These are phyloP conservation scores for Octonoba sinensis DNA, from an alignment of 2,888 invertebrate genomes.

Conservation along the genomic window DNA sequence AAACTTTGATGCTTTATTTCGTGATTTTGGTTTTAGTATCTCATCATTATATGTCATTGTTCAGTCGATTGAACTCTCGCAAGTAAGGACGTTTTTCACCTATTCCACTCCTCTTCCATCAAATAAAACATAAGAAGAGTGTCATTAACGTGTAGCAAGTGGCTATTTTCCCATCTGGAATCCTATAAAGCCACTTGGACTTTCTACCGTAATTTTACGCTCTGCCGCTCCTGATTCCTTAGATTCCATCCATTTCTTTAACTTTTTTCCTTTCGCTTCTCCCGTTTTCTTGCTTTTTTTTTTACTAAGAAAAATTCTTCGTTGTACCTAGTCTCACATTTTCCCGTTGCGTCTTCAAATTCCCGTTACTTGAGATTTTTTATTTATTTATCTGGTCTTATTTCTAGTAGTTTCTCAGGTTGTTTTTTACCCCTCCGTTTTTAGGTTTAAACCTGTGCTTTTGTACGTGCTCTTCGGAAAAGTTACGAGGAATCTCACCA, in stretches of 20 bases:
- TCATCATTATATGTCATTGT: conserved; percentile 59
- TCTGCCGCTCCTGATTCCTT: conserved; percentile 43
- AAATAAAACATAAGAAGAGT: conserved; percentile 61
- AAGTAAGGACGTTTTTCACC: conserved; percentile 52
- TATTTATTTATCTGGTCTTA: conserved; percentile 29
- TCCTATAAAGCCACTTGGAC: conserved; percentile 58
- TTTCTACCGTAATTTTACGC: conserved; percentile 60
- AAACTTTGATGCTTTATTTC: conserved; percentile 45
- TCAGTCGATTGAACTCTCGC: conserved; percentile 54
- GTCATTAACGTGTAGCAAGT: conserved; percentile 62
- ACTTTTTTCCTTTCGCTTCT: conserved; percentile 21
- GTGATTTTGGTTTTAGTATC: conserved; percentile 41
- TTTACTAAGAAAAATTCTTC: conserved; percentile 13
- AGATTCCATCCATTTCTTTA: conserved; percentile 53
- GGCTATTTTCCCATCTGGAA: conserved; percentile 62
- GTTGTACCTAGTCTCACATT: conserved; percentile 36
- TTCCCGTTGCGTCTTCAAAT: conserved; percentile 29
- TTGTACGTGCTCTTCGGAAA: no score
- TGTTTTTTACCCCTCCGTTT: neutral
- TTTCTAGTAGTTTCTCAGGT: conserved; percentile 25
- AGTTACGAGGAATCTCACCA: no score
- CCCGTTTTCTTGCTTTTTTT: conserved; percentile 28
- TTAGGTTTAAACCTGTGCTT: neutral
- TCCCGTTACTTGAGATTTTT: conserved; percentile 20
- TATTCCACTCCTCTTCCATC: conserved; percentile 53